Base-by-base conservation (phyloP, 2,113 vertebrate genomes). In the Collichthys lucidus region DNA sequence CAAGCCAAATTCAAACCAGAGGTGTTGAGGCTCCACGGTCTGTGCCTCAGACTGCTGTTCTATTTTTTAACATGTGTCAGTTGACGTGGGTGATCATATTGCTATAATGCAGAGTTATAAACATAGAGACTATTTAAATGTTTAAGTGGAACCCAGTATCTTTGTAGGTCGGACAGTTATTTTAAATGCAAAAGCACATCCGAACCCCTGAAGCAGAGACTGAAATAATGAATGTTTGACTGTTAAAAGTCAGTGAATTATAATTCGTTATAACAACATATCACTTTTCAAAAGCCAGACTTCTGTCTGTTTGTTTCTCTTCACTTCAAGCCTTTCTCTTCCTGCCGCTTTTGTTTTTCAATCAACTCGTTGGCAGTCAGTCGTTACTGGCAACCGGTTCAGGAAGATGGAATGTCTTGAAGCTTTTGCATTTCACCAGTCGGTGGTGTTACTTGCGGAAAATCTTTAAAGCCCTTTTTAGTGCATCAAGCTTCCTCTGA, bases 1-100 rank as follows among this genome's bases (percentile, higher is more conserved):
- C 50, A 3, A 26, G 53, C 52, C 71, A 73, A 60, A 82, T 77
- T 72, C 47, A 62, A 56, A 53, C 46, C 68, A 52, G 52, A 56
- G 56, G 57, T 82, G 50, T 26, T 60, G 65, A 64, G 57, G 64
- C 64, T 84, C 15, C 55, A 42, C 29, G 60, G 53, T 75, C 4
- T 70, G 16, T 49, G 63, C 22, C 52, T 65, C 8, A 29, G 49
- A 17, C 66, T 42, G 60, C 22, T 24, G 53, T 20, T 19, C 59
- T 19, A 29, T 47, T 74, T 60, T 82, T 67, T 29, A 52, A 78
- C 24, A 66, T 26, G 19, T 66, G 55, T 55, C 67, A 52, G 47
- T 11, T 19, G 40, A 77, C 19, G 11, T 22, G 19, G 22, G 50
- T 47, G 44, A 64, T 83, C 24, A 60, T 61, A 52, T 62, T 35